A percentile compares a stretch with the other conserved stretches of the same genome.
These are phyloP conservation scores for Xiphophorus couchianus DNA, from an alignment of 2,113 vertebrate species.

Conservation along the genomic window DNA sequence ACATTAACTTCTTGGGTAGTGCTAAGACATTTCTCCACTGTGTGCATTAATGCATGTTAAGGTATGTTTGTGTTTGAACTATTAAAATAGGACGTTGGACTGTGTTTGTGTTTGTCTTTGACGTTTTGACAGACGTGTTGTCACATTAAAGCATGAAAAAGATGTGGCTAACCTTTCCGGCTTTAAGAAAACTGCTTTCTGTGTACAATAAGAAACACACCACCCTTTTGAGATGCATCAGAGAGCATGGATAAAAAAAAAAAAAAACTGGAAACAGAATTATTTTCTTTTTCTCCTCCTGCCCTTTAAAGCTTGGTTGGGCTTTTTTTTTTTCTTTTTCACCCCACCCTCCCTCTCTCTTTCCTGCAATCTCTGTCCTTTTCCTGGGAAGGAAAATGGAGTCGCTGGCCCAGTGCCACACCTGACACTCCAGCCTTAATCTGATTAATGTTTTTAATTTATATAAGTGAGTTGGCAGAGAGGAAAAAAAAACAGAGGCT, in stretches of 20 bases:
- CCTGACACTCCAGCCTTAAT: slow-evolving; percentile 77
- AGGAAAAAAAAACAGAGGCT: slow-evolving; percentile 27
- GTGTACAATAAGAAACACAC: too few relatives aligned
- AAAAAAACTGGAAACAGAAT: background rate
- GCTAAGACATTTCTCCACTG: too few relatives aligned
- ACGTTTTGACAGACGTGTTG: background rate
- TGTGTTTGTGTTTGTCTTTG: background rate
- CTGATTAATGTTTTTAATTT: slow-evolving; percentile 88
- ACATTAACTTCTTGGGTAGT: too few relatives aligned
- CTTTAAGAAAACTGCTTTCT: background rate
- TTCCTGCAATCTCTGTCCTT: slow-evolving; percentile 17
- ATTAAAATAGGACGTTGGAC: too few relatives aligned
- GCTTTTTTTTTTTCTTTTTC: background rate
- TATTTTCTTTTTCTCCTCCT: slow-evolving; percentile 18
- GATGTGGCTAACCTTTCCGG: background rate
- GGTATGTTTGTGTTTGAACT: too few relatives aligned
- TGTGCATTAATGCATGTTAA: too few relatives aligned
- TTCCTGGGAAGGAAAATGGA: slow-evolving; percentile 64
- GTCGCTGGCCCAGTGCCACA: slow-evolving; percentile 73
- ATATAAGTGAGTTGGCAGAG: slow-evolving; percentile 78
- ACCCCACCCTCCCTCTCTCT: background rate
- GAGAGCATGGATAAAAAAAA: background rate
- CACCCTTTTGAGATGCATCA: background rate
- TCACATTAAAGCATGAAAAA: background rate
- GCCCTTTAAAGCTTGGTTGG: slow-evolving; percentile 30